Base-by-base conservation (phyloP, 2,797 vertebrate genomes). In the Rhodeus uyekii region DNA sequence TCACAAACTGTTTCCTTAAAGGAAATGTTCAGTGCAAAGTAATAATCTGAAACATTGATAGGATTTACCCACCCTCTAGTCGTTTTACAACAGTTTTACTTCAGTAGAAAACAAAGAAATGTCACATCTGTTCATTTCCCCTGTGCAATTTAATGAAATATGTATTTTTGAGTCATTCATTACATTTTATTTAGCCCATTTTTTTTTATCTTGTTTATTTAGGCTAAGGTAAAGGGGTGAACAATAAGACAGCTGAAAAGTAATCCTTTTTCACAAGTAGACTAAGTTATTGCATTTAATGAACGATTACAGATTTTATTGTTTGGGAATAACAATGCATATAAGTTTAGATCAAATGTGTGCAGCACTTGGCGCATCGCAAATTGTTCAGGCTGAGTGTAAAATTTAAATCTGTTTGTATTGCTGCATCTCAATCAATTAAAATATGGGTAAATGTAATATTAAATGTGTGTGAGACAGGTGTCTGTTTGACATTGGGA, bases 401-500 rank as follows among this genome's bases (percentile, higher is more conserved):
- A 22, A 10, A 22, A 71, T 18, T 67, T 9, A 5, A 22, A 73
- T 58, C 10, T 2, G 22, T 18, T 58, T 58, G 12, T 58, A 10
- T 27, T 27, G 16, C 14, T 58, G 36, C n/a, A 29, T 24, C 2
- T 24, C 14, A 38, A 16, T 74, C 16, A 29, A 39, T 42, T 7
- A 4, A 19, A 73, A 72, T 2, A n/a, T n/a, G n/a, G n/a, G n/a
- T n/a, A 8, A 14, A 1, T 32, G 1, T 14, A 29, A 29, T 76
- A 60, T 38, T 24, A 50, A 32, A 32, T 67, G 2, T 78, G 5
- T 69, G 10, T 65, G 22, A 67, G 10, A 74, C 69, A 81, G 69
- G 60, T 81, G 69, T 65, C 34, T 74, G 46, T 61, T 32, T 48
- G 32, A 53, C 16, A 29, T 48, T 80, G 78, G 78, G 50, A 74